Base-by-base conservation (phyloP, 2,113 vertebrate species). In the Microtus oregoni region DNA sequence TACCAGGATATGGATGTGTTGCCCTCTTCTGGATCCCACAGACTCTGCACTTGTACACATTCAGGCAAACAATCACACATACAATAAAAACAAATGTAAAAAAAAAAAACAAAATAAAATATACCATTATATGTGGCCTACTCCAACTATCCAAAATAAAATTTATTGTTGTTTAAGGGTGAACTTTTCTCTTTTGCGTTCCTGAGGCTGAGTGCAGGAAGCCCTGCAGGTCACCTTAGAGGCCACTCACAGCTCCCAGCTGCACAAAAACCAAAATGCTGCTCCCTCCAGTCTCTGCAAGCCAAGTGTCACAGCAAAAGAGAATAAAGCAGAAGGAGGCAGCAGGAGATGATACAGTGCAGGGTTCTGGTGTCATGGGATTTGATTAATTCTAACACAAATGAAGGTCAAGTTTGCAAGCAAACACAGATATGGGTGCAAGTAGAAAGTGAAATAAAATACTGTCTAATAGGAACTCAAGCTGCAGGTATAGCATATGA, bases 331-430 rank as follows among this genome's bases (percentile, higher is more conserved):
- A 58, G 28, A 89, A 10, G 35, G 20, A 91, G 77, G 24, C 8
- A 30, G 50, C 32, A 73, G 1, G 26, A 35, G 30, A 30, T 78
- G 55, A 35, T 70, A 63, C 6, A 30, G 78, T 6, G 0, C 32
- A 92, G 20, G 47, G 44, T 50, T 58, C 52, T 75, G 52, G 4
- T 24, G 67, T 38, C 55, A 38, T 35, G 32, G 68, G 10, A 91
- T 95, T 83, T 38, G 32, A 38, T 68, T 86, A 88, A 76, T 63
- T 95, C 90, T 95, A 50, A 96, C 24, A 83, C 3, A 76, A n/a
- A 55, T 55, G 32, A 78, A 91, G 44, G 26, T 47, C 65, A 85
- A 67, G 15, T 73, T 87, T 61, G 72, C 14, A 91, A 61, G 26
- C 17, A 55, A 96, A 77, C 3, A 28, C 19, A 77, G 41, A 83